Conservation (phyloP, 1,140 invertebrate species). For the Ostrea denselamellosa region DNA sequence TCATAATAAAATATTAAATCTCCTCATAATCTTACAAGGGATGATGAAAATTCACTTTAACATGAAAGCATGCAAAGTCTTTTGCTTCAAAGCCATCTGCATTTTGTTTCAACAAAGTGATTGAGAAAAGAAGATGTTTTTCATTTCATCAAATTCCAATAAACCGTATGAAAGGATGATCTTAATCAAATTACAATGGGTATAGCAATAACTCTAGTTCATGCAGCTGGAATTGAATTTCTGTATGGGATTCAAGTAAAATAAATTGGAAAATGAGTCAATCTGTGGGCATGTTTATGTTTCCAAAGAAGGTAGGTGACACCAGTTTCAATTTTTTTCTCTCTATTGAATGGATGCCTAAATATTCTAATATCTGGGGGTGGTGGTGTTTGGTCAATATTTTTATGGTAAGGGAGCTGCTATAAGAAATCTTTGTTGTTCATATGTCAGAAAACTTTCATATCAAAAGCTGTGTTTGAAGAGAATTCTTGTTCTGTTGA, state of each 20-base stretch:
- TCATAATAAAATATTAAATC: conserved; percentile 32
- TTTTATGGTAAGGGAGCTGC: neutral
- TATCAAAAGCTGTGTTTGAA: neutral
- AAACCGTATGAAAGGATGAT: neutral
- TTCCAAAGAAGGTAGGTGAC: conserved; percentile 38
- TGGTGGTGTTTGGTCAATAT: too few relatives aligned
- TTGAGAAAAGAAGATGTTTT: conserved; percentile 29
- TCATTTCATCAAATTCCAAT: conserved; percentile 32
- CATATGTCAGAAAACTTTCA: neutral
- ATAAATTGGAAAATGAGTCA: conserved; percentile 22
- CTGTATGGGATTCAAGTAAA: neutral
- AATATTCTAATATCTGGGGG: neutral
- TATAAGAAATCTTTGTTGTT: neutral
- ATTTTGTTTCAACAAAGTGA: conserved; percentile 14
- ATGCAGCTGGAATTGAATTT: conserved; percentile 41
- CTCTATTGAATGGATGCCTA: neutral
- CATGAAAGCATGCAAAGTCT: conserved; percentile 26
- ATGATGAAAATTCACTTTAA: conserved; percentile 20
- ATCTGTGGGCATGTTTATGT: conserved; percentile 42
- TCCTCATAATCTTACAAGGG: conserved; percentile 24
- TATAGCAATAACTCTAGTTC: neutral
- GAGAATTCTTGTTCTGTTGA: neutral
- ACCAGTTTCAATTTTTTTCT: neutral
- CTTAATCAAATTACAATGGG: conserved; percentile 10
- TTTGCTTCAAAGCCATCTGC: conserved; percentile 24